Conservation (phyloP, 2,113 vertebrate genomes). For the Oncorhynchus masou region DNA sequence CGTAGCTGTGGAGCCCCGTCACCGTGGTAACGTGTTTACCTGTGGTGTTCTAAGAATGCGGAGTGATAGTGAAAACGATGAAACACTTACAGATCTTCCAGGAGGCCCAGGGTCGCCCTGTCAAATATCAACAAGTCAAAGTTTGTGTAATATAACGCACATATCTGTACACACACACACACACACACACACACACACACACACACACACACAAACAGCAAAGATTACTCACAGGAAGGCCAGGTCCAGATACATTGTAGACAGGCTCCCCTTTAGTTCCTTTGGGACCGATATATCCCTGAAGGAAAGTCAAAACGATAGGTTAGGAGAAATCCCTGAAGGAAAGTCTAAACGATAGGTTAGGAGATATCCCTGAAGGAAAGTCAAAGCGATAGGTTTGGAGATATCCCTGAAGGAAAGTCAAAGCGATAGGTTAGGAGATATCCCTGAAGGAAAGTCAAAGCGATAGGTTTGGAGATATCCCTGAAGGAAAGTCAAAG, state of each 20-base stretch:
- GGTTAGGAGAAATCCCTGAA: slow-evolving; percentile 64
- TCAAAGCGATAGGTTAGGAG: too few relatives aligned
- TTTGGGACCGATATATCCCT: slow-evolving; percentile 79
- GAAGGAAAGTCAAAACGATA: neutral
- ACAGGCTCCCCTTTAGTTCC: slow-evolving; percentile 81
- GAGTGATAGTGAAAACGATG: too few relatives aligned
- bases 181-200: too few relatives aligned
- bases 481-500: too few relatives aligned
- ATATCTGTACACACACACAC: too few relatives aligned
- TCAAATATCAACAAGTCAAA: slow-evolving; percentile 19
- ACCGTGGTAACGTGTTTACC: slow-evolving; percentile 85
- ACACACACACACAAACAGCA: too few relatives aligned
- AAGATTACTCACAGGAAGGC: neutral
- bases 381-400: neutral
- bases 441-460: too few relatives aligned
- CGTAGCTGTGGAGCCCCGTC: slow-evolving; percentile 87
- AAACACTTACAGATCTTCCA: slow-evolving; percentile 69
- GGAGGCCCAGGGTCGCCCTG: slow-evolving; percentile 75
- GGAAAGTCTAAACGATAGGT: neutral
- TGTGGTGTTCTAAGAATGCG: too few relatives aligned
- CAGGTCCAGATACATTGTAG: slow-evolving; percentile 41
- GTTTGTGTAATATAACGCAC: too few relatives aligned
- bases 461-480: too few relatives aligned
- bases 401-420: slow-evolving; percentile 66
- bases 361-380: slow-evolving; percentile 64